phyloP scores from a whole-genome alignment of 2,888 invertebrate genomes.

The Amphimallon solstitiale region DNA sequence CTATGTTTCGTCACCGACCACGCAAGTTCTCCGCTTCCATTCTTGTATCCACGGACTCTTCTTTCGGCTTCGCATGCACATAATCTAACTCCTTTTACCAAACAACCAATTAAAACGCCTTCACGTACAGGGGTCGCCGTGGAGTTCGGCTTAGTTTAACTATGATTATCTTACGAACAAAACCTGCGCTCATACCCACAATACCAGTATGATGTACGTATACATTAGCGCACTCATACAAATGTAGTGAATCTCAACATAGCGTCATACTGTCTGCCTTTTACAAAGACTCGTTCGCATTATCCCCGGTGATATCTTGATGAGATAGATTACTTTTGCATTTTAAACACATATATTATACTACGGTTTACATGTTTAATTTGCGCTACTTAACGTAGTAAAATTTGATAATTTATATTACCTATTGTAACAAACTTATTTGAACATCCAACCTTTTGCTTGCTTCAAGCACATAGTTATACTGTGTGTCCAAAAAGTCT shows the following conservation, averaged over 20 bases:
- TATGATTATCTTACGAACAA: too few relatives aligned
- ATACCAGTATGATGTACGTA: too few relatives aligned
- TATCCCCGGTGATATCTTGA: too few relatives aligned
- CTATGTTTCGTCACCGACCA: background rate
- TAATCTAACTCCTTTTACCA: constrained; percentile 1
- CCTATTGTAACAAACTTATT: too few relatives aligned
- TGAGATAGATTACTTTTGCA: background rate
- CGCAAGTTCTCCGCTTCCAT: background rate
- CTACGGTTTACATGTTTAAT: too few relatives aligned
- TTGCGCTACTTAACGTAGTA: too few relatives aligned
- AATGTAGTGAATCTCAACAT: constrained; percentile 14
- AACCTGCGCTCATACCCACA: too few relatives aligned
- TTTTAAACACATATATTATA: constrained; percentile 4
- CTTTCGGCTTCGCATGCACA: background rate
- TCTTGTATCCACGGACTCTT: background rate
- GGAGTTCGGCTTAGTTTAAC: background rate
- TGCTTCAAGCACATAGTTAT: too few relatives aligned
- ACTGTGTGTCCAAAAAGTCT: too few relatives aligned
- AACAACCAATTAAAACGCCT: constrained; percentile 40
- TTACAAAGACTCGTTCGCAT: constrained; percentile 10
- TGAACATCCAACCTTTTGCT: too few relatives aligned
- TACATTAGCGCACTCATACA: constrained; percentile 32
- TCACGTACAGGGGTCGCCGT: constrained; percentile 39
- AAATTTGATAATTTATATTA: too few relatives aligned
- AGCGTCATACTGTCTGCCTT: constrained; percentile 46